Evolutionary conservation across 1,140 invertebrate genomes (phyloP).

Genomic region (Glossosoma conforme): DNA sequence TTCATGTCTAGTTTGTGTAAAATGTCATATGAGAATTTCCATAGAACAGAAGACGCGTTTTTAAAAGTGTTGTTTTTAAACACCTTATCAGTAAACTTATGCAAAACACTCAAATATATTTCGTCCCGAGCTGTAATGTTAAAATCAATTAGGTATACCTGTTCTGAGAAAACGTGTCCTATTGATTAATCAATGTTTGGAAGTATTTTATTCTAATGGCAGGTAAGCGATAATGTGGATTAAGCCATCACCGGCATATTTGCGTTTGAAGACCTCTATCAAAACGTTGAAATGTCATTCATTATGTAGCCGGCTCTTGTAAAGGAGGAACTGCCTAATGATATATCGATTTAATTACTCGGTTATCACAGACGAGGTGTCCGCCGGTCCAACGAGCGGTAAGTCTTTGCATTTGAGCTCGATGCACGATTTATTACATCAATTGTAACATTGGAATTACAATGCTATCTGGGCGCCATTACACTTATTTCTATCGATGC

Average conservation of each 20-base stretch:
- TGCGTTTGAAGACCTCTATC: slow-evolving; percentile 24
- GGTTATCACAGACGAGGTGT: slow-evolving; percentile 17
- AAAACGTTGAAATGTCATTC: slow-evolving; percentile 28
- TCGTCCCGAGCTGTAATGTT: background rate
- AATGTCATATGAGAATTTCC: no score
- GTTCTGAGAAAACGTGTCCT: slow-evolving; percentile 28
- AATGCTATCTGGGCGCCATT: no score
- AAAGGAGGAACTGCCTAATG: slow-evolving; percentile 21
- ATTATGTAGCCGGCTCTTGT: slow-evolving; percentile 19
- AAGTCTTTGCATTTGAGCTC: slow-evolving; percentile 8
- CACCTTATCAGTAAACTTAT: slow-evolving; percentile 11
- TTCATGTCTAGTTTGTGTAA: no score
- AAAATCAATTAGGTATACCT: slow-evolving; percentile 27
- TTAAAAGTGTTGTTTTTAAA: no score
- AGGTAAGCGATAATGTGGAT: slow-evolving; percentile 27
- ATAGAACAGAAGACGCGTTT: no score
- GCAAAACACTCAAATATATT: slow-evolving; percentile 8
- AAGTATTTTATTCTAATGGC: slow-evolving; percentile 29
- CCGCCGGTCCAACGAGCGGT: background rate
- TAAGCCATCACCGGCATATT: slow-evolving; percentile 31
- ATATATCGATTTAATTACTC: slow-evolving; percentile 31
- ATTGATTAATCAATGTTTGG: slow-evolving; percentile 31
- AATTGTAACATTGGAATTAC: no score
- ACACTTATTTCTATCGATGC: no score
- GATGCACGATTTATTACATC: no score